Base-by-base conservation (phyloP, 2,797 vertebrate genomes). In the Rhabdophis nuchalis region DNA sequence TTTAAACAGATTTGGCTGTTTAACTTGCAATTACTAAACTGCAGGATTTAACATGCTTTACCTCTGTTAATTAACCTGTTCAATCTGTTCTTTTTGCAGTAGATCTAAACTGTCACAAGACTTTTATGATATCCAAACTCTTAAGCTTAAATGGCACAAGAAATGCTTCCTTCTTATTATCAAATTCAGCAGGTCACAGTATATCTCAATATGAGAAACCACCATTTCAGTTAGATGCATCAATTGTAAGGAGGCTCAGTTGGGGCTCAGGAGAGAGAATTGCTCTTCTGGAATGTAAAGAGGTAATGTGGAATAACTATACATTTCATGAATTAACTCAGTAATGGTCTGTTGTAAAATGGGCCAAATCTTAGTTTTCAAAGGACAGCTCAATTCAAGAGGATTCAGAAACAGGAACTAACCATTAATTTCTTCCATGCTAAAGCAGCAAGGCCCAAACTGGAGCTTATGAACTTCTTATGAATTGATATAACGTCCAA, bases 251-350 rank as follows among this genome's bases (percentile, higher is more conserved):
- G 96, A 97, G 96, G 96, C 94, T 97, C 95, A 96, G 96, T 97
- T 96, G 97, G 92, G 88, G 96, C 96, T 97, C 94, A 94, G 95
- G 95, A 96, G 95, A 96, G 94, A 91, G 29, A 89, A 97, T 96
- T 97, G 97, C 96, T 97, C 96, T 97, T 97, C 97, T 97, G 98
- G 98, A 99, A 99, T 98, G 98, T 98, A 97, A 97, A 97, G 97
- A 97, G 96, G 96, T 96, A 95, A 96, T 85, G 58, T 88, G 95
- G 95, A 96, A 93, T 93, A 95, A 93, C 92, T 95, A 95, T 94
- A 96, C 60, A 50, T 95, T 96, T 97, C 94, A 95, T 96, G 96
- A 97, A 94, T 97, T 95, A 96, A 98, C 97, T 96, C 93, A 97
- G 97, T 95, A 95, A 96, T 93, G 96, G 95, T 95, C 96, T 94